Evolutionary conservation across 2,113 vertebrate species (phyloP), one percentile per base, ranked within the genome.

Genomic region (Neotragus moschatus): DNA sequence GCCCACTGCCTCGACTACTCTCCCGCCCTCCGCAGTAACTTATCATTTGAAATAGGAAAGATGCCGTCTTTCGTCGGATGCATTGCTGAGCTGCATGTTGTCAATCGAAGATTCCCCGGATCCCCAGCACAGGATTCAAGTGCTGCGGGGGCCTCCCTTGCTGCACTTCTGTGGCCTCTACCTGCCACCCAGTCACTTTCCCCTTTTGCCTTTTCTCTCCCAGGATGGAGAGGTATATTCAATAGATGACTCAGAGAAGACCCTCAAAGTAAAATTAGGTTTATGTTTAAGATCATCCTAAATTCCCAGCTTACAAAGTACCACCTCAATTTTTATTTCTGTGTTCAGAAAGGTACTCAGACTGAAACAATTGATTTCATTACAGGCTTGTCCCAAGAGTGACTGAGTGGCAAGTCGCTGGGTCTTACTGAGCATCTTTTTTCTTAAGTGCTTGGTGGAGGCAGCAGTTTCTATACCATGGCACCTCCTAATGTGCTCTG

Each of bases 1-100:
- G 98, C 99, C 98, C 99, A 99, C 98, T 99, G 98, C 99, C 99
- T 99, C 98, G 98, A 99, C 98, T 98, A 99, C 98, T 99, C 99
- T 99, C 98, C 99, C 99, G 99, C 98, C 99, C 99, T 98, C 99
- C 98, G 98, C 98, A 98, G 99, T 98, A 99, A 99, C 99, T 99
- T 99, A 98, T 98, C 96, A 99, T 99, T 99, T 99, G 99, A 99
- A 99, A 91, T 96, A 99, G 98, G 98, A 99, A 99, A 99, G 99
- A 99, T 98, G 99, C 99, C 82, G 97, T 96, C 96, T 99, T 97
- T 97, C 98, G 97, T 97, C 98, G 98, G 98, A 98, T 98, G 98
- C 98, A 98, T 98, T 97, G 58, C 98, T 98, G 98, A 99, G 98
- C 98, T 98, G 98, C 93, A 81, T 98, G 98, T 98, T 98, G 98